Evolutionary conservation across 2,888 invertebrate genomes (phyloP).

Genomic region (Anticlea derivata): DNA sequence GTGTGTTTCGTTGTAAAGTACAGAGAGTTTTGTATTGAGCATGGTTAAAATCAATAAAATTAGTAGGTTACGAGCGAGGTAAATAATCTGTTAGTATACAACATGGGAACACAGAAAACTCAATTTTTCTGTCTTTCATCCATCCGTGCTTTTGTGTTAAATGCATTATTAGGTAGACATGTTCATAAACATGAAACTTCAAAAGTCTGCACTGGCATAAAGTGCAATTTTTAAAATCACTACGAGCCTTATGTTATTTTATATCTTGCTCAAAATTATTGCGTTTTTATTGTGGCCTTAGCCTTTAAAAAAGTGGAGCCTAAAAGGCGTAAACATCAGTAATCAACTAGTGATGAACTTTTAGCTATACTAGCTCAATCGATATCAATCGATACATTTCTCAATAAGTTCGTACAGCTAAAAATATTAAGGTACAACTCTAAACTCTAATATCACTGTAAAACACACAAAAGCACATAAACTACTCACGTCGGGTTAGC

Average conservation of each 20-base stretch:
- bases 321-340: neutral
- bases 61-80: neutral
- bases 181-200: too few species aligned
- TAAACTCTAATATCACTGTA: constrained; percentile 67
- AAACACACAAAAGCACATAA: constrained; percentile 64
- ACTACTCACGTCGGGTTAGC: constrained; percentile 20
- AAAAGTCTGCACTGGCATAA: neutral
- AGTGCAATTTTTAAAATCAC: neutral
- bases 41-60: neutral
- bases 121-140: neutral
- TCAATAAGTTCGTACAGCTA: neutral
- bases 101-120: constrained; percentile 10
- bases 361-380: neutral
- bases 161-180: neutral
- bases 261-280: neutral
- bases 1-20: constrained; percentile 17
- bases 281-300: constrained; percentile 1
- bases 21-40: constrained; percentile 12
- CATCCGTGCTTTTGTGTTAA: constrained; percentile 25
- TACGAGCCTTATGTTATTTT: too few species aligned
- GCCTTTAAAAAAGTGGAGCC: constrained; percentile 6
- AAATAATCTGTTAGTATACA: neutral
- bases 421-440: neutral
- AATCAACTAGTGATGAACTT: neutral
- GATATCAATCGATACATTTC: neutral